phyloP scores from a whole-genome alignment of 2,113 vertebrate species.

The Brachionichthys hirsutus region DNA sequence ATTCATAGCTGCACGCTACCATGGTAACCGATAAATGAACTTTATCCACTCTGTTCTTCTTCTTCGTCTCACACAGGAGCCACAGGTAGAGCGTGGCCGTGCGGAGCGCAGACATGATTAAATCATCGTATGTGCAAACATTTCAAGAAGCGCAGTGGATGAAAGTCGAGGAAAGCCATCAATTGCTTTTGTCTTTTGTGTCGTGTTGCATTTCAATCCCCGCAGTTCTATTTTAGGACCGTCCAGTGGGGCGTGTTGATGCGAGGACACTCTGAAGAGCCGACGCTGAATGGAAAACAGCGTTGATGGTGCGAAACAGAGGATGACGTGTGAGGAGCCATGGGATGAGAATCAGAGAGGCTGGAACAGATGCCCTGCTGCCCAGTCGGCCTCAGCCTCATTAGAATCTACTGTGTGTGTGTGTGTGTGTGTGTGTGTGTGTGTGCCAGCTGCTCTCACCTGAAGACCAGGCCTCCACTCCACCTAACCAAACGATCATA shows the following conservation, averaged over 20 bases:
- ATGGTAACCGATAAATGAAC: too few species aligned
- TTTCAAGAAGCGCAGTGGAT: too few species aligned
- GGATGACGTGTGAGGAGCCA: conserved; percentile 49
- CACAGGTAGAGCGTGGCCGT: too few species aligned
- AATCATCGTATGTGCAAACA: too few species aligned
- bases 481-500: too few species aligned
- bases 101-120: too few species aligned
- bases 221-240: not conserved
- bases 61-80: too few species aligned
- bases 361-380: conserved; percentile 49
- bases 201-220: not conserved
- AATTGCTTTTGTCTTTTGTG: not conserved
- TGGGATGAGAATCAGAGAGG: conserved; percentile 55
- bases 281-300: conserved; percentile 22
- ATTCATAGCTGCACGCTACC: too few species aligned
- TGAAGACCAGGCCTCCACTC: too few species aligned
- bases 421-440: conserved; percentile 4
- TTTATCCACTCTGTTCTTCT: too few species aligned
- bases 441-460: conserved; percentile 14
- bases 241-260: conserved; percentile 1
- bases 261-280: not conserved
- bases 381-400: conserved; percentile 64
- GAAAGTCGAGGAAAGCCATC: too few species aligned
- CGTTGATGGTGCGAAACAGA: conserved; percentile 50
- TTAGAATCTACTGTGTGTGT: conserved; percentile 65